Percentiles rank a stretch among this genome's conserved stretches.
These are phyloP conservation scores for Syndactyla subalaris DNA, from an alignment of 2,797 vertebrate species.

Conservation along the genomic window DNA sequence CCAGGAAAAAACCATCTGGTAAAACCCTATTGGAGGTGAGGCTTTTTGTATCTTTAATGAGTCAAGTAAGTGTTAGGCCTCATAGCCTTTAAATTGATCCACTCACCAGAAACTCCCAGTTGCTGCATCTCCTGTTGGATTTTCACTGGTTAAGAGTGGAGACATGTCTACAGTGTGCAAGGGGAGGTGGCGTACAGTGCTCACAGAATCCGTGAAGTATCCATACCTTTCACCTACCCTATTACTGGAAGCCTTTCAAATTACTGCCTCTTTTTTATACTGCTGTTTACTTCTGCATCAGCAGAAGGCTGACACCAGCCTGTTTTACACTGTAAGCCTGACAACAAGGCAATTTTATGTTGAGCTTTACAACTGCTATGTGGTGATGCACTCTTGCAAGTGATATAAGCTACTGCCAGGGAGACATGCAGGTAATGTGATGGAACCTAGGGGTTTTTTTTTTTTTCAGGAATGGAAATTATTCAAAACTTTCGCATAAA, in stretches of 20 bases:
- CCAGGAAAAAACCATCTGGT: background rate
- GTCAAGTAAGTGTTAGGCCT: background rate
- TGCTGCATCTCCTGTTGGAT: background rate
- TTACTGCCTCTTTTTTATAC: background rate
- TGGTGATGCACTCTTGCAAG: background rate
- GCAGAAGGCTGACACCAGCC: background rate
- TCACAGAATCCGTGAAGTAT: background rate
- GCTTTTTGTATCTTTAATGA: background rate
- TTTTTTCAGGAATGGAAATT: background rate
- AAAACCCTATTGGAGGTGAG: background rate
- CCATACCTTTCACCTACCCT: background rate
- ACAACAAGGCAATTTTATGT: background rate
- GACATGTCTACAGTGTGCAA: fast-evolving
- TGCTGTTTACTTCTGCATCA: background rate
- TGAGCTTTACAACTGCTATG: background rate
- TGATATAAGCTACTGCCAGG: background rate
- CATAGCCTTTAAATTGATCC: background rate
- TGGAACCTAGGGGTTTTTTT: background rate
- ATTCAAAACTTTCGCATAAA: background rate
- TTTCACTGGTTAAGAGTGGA: background rate
- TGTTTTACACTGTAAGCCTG: background rate
- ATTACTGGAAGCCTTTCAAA: background rate
- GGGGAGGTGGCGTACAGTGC: background rate
- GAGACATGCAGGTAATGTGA: background rate
- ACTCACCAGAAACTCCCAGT: background rate